A percentile compares a stretch with the other conserved stretches of the same genome.
phyloP scores from a whole-genome alignment of 2,888 invertebrate genomes.

The Drosophila merina region DNA sequence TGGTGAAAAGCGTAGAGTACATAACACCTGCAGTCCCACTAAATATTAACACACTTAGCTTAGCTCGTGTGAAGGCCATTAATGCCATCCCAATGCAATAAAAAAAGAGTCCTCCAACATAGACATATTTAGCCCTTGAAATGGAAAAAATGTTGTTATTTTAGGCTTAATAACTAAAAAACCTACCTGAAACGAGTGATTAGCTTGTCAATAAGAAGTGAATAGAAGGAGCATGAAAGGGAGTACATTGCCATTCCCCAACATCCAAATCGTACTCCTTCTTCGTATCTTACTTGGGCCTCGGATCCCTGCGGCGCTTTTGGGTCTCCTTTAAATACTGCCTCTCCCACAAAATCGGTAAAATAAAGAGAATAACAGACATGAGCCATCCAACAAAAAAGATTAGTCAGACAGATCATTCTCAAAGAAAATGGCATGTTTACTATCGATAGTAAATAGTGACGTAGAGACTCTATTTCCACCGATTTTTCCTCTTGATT shows the following conservation, averaged over 20 bases:
- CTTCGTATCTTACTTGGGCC: slow-evolving; percentile 90
- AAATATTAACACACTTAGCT: slow-evolving; percentile 92
- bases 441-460: slow-evolving; percentile 95
- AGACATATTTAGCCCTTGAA: slow-evolving; percentile 92
- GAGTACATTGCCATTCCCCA: slow-evolving; percentile 99
- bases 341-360: slow-evolving; percentile 92
- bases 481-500: slow-evolving; percentile 55
- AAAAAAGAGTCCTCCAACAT: slow-evolving; percentile 94
- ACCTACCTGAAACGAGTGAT: slow-evolving; percentile 89
- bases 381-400: slow-evolving; percentile 99
- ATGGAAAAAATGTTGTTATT: background rate
- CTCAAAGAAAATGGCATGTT: slow-evolving; percentile 94
- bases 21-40: slow-evolving; percentile 98
- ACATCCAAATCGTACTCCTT: slow-evolving; percentile 97
- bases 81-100: slow-evolving; percentile 95
- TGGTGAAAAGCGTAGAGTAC: slow-evolving; percentile 98
- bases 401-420: slow-evolving; percentile 95
- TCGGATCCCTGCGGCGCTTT: slow-evolving; percentile 89
- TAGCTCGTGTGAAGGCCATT: slow-evolving; percentile 91
- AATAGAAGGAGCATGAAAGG: slow-evolving; percentile 96
- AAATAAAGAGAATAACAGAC: slow-evolving; percentile 98
- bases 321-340: slow-evolving; percentile 83
- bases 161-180: slow-evolving; percentile 39
- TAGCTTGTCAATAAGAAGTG: slow-evolving; percentile 93
- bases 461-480: slow-evolving; percentile 86